Evolutionary conservation across 92 coral and sea anemone genomes (phyloP).

Genomic region (Blastomussa wellsi): DNA sequence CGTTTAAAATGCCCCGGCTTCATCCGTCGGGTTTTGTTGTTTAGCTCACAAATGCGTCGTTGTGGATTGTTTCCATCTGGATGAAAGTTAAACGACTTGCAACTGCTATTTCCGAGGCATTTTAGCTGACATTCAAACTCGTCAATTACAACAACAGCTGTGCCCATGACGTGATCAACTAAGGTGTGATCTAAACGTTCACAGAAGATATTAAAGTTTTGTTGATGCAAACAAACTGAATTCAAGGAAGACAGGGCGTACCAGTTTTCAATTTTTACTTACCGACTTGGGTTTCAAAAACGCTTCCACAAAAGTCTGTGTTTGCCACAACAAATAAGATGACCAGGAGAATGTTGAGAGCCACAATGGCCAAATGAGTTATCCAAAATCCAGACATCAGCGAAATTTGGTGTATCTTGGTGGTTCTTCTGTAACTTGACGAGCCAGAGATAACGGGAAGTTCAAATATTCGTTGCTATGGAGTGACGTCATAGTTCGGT

Average conservation of each 20-base stretch:
- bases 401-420: background rate
- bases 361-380: background rate
- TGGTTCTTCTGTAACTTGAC: background rate
- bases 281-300: slow-evolving; percentile 6
- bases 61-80: background rate
- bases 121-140: background rate
- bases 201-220: background rate
- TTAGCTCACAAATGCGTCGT: background rate
- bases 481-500: too few relatives aligned
- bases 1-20: too few relatives aligned
- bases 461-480: too few relatives aligned
- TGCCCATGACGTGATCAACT: too few relatives aligned
- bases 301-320: slow-evolving; percentile 9
- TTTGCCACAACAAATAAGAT: background rate
- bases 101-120: background rate
- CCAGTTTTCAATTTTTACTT: background rate
- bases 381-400: background rate
- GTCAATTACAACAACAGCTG: background rate
- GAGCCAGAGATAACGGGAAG: too few relatives aligned
- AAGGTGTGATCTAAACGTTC: too few relatives aligned
- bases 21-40: background rate
- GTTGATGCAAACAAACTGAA: background rate
- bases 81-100: background rate
- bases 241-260: background rate
- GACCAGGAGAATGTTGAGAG: background rate